Evolutionary conservation across 2,113 vertebrate species (phyloP).

Genomic region (Bostrychus sinensis): DNA sequence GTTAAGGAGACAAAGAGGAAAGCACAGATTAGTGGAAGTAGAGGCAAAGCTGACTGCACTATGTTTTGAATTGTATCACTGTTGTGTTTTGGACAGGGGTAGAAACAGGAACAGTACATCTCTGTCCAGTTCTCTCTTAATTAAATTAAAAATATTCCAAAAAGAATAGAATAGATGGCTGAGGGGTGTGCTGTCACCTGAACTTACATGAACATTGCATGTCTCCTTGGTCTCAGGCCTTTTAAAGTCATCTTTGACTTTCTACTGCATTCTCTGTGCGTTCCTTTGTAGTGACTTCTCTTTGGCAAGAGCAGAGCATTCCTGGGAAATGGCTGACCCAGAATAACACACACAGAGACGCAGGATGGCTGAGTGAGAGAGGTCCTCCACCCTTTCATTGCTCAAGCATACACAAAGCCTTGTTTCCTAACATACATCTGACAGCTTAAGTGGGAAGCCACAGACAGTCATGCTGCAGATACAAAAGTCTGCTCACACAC

Average conservation of each 20-base stretch:
- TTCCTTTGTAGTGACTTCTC: conserved; percentile 80
- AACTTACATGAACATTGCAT: not conserved
- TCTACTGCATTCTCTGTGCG: conserved; percentile 69
- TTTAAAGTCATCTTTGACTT: conserved; percentile 80
- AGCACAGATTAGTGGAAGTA: conserved; percentile 14
- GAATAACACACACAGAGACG: conserved; percentile 65
- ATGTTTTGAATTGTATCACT: not conserved
- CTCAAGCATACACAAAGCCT: not conserved
- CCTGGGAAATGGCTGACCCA: conserved; percentile 77
- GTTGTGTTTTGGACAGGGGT: not conserved
- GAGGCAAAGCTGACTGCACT: conserved; percentile 28
- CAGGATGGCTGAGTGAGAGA: conserved; percentile 32
- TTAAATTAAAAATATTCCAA: not conserved
- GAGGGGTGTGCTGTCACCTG: not conserved
- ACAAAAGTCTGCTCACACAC: conserved; percentile 28
- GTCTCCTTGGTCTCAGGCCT: conserved; percentile 64
- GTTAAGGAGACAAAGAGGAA: conserved; percentile 39
- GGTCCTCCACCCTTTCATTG: conserved; percentile 45
- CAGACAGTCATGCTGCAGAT: not conserved
- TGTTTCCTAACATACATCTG: conserved; percentile 29
- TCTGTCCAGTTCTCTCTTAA: not conserved
- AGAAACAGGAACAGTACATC: not conserved
- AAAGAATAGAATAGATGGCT: not conserved
- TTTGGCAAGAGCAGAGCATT: conserved; percentile 76
- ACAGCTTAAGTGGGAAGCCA: conserved; percentile 12